Percentiles rank a stretch among this genome's conserved stretches.
These are phyloP conservation scores for Muntiacus reevesi DNA, from an alignment of 2,113 vertebrate genomes.

Conservation along the genomic window DNA sequence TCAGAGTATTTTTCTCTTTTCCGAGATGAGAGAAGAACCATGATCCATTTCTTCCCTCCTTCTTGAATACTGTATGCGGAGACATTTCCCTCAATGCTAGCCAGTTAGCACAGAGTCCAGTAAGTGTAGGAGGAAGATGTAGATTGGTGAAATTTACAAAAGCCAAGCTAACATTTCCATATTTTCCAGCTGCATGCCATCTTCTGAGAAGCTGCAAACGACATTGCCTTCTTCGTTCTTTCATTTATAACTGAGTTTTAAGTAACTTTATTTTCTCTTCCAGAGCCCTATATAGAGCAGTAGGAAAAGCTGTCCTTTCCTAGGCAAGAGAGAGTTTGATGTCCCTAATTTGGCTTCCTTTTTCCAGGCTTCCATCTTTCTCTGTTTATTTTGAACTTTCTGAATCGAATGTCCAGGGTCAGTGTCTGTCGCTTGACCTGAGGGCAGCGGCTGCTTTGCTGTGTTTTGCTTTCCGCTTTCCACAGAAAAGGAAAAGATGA, in stretches of 20 bases:
- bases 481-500: slow-evolving; percentile 23
- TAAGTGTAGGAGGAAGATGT: background rate
- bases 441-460: background rate
- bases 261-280: slow-evolving; percentile 2
- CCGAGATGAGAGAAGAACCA: background rate
- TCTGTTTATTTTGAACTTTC: slow-evolving; percentile 18
- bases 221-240: background rate
- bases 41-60: background rate
- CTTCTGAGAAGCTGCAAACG: background rate
- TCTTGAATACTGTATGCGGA: background rate
- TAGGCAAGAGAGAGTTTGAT: background rate
- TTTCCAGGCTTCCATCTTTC: background rate
- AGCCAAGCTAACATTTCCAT: slow-evolving; percentile 10
- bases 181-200: background rate
- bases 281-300: background rate
- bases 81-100: slow-evolving; percentile 11
- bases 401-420: slow-evolving; percentile 12
- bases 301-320: background rate
- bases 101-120: background rate
- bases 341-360: background rate
- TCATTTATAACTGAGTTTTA: background rate
- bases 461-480: slow-evolving; percentile 15
- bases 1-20: background rate
- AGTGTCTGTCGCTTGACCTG: slow-evolving; percentile 49
- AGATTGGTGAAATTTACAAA: slow-evolving; percentile 15